A percentile compares a stretch with the other conserved stretches of the same genome.
These are phyloP conservation scores for Neodiprion pinetum DNA, from an alignment of 1,140 invertebrate genomes.

Conservation along the genomic window DNA sequence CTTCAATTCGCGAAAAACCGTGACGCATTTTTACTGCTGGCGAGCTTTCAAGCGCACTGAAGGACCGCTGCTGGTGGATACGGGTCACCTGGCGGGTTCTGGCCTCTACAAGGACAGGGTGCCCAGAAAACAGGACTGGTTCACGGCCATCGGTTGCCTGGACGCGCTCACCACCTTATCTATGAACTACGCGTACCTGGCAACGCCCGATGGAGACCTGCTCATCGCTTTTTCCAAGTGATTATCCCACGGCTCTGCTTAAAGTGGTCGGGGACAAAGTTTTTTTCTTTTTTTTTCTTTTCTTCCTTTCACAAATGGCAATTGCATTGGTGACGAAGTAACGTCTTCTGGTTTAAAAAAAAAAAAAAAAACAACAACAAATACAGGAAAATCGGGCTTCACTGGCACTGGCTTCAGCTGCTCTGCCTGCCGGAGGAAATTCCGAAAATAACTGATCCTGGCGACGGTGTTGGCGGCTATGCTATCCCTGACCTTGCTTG, in stretches of 20 bases:
- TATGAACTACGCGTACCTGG: slow-evolving; percentile 36
- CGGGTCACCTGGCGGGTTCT: slow-evolving; percentile 12
- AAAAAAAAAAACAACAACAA: background rate
- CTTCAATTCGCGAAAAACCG: slow-evolving; percentile 34
- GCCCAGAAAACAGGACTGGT: slow-evolving; percentile 29
- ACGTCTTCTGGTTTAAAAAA: no score
- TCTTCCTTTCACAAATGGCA: no score
- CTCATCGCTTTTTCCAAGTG: slow-evolving; percentile 34
- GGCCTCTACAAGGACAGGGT: slow-evolving; percentile 21
- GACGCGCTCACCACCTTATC: slow-evolving; percentile 33
- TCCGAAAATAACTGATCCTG: slow-evolving; percentile 10
- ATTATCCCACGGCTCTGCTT: background rate
- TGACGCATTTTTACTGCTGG: slow-evolving; percentile 36
- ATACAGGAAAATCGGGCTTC: slow-evolving; percentile 20
- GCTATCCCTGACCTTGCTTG: slow-evolving; percentile 32
- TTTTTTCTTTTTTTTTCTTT: background rate
- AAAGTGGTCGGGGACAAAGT: background rate
- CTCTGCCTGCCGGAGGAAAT: slow-evolving; percentile 24
- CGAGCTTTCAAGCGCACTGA: slow-evolving; percentile 31
- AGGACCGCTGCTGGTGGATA: slow-evolving; percentile 17
- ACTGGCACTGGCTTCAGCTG: slow-evolving; percentile 28
- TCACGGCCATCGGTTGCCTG: slow-evolving; percentile 30
- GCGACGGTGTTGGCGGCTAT: slow-evolving; percentile 11
- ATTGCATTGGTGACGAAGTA: no score
- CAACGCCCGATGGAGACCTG: slow-evolving; percentile 34